A percentile compares a stretch with the other conserved stretches of the same genome.
Conservation (phyloP, 92 coral and sea anemone genomes). For the Heliopora coerulea region DNA sequence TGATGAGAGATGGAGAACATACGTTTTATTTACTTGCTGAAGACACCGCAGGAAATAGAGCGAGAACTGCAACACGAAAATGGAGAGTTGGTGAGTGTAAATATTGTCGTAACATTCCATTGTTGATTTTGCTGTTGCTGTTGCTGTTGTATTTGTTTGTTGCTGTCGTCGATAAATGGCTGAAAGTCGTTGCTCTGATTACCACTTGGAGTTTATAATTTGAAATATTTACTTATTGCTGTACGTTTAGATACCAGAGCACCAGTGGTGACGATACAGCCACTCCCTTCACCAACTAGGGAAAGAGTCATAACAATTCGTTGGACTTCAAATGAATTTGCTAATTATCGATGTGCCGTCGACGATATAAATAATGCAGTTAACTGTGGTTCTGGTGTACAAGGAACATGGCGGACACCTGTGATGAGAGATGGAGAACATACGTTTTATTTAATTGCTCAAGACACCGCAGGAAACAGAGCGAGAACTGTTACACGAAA, state of each 20-base stretch:
- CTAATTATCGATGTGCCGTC: slow-evolving; percentile 15
- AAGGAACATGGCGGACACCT: slow-evolving; percentile 3
- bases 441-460: slow-evolving; percentile 4
- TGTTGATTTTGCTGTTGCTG: slow-evolving; percentile 1
- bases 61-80: neutral
- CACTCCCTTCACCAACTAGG: neutral
- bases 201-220: no score
- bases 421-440: slow-evolving; percentile 1
- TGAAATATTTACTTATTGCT: neutral
- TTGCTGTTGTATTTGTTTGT: neutral
- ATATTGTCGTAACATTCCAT: neutral
- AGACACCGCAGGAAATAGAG: slow-evolving; percentile 8
- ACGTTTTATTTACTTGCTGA: slow-evolving; percentile 13
- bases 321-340: slow-evolving; percentile 14
- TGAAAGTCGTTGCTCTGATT: no score
- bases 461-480: slow-evolving; percentile 10
- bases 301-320: neutral
- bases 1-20: slow-evolving; percentile 3
- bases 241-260: neutral
- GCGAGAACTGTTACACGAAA: neutral
- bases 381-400: neutral
- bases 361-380: neutral
- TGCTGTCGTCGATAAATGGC: no score
- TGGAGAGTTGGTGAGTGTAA: slow-evolving; percentile 12
- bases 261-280: neutral